Conservation (phyloP, 2,797 vertebrate species). For the Botia kubotai region DNA sequence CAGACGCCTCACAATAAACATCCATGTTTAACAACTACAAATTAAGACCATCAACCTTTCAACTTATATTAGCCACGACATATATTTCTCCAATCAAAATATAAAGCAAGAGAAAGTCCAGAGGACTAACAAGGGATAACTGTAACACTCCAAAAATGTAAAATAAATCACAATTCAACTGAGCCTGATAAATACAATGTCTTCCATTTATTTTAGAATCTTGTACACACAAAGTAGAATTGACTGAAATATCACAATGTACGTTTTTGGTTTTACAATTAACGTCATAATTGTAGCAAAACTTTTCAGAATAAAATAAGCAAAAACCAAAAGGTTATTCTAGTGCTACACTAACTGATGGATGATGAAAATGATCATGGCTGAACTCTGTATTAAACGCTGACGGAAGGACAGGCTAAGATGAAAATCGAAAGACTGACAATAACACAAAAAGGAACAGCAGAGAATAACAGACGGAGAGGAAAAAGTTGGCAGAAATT, state of each 20-base stretch:
- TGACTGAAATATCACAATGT: neutral
- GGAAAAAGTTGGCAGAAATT: constrained; percentile 39
- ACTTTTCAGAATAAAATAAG: neutral
- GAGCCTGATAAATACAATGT: neutral
- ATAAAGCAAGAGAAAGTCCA: neutral
- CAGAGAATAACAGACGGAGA: constrained; percentile 31
- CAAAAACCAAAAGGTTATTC: neutral
- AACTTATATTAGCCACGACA: constrained; percentile 1
- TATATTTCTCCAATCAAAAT: neutral
- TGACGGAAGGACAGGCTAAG: neutral
- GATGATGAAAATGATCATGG: neutral
- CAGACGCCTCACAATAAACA: constrained; percentile 9
- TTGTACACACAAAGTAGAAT: neutral
- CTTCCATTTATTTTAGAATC: neutral
- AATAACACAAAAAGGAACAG: constrained; percentile 34
- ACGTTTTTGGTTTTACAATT: neutral
- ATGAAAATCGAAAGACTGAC: constrained; percentile 12
- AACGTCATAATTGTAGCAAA: neutral
- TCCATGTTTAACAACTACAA: constrained; percentile 1
- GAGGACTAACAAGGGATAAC: neutral
- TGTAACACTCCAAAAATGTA: neutral
- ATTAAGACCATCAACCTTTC: constrained; percentile 10
- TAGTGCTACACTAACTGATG: neutral
- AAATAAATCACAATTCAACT: neutral
- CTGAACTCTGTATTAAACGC: neutral